These are phyloP conservation scores for Oikopleura vanhoeffeni DNA, from an alignment of 23 tunicate genomes.

Conservation along the genomic window DNA sequence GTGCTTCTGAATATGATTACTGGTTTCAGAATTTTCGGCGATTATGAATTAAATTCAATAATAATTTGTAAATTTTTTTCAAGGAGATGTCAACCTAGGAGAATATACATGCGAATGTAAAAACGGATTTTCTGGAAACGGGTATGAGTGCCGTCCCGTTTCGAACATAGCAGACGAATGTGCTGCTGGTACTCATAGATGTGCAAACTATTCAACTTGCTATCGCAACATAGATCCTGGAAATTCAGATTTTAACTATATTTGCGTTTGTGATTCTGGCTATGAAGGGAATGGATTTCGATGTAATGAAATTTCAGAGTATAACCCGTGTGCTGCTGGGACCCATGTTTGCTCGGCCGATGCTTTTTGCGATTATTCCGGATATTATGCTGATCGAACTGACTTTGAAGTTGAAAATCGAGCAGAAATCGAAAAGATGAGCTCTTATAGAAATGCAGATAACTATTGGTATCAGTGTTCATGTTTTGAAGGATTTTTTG, in stretches of 20 bases:
- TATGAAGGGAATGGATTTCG: neutral
- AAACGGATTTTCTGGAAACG: constrained; percentile 5
- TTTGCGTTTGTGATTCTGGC: neutral
- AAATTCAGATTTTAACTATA: too few species aligned
- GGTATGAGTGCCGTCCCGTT: neutral
- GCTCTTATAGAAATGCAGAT: neutral
- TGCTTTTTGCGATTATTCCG: neutral
- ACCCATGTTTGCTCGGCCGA: neutral
- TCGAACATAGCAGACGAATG: neutral
- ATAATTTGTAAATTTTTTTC: too few species aligned
- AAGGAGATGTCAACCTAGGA: too few species aligned
- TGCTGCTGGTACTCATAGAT: neutral
- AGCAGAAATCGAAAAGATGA: neutral
- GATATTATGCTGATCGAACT: neutral
- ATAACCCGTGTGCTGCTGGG: neutral
- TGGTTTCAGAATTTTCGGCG: too few species aligned
- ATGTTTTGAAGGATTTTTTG: neutral
- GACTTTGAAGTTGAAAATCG: neutral
- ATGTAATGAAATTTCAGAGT: neutral
- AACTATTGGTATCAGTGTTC: neutral
- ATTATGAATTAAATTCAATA: too few species aligned
- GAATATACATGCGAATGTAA: neutral
- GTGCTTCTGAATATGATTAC: too few species aligned
- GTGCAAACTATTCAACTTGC: too few species aligned
- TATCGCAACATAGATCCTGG: too few species aligned